Percentiles rank a stretch among this genome's conserved stretches.
These are phyloP conservation scores for Thumatha senex DNA, from an alignment of 2,888 invertebrate genomes.

Conservation along the genomic window DNA sequence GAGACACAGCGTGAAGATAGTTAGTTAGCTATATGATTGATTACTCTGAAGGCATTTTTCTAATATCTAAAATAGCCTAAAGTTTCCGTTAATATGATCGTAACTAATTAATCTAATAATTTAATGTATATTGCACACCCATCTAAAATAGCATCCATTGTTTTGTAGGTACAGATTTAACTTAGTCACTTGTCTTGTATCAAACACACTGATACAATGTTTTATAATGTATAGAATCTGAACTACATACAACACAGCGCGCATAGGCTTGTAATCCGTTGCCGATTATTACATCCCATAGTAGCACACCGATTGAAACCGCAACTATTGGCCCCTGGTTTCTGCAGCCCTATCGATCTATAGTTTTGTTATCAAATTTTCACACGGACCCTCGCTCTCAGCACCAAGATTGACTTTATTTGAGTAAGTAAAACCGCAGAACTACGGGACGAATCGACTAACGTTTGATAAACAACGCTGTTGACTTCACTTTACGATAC, in stretches of 20 bases:
- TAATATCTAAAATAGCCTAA: no score
- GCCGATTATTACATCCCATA: constrained; percentile 78
- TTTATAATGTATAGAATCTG: constrained; percentile 5
- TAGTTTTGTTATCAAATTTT: constrained; percentile 83
- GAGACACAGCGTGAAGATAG: no score
- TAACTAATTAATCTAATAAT: no score
- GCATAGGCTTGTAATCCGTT: constrained; percentile 63
- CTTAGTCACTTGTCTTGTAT: background rate
- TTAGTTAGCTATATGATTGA: no score
- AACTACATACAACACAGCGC: background rate
- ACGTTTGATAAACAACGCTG: constrained; percentile 44
- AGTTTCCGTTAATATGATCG: no score
- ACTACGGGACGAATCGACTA: constrained; percentile 53
- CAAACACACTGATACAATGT: constrained; percentile 5
- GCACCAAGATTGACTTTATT: constrained; percentile 81
- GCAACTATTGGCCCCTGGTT: constrained; percentile 71
- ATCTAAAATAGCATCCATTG: no score
- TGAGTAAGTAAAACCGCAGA: constrained; percentile 79
- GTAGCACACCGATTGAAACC: constrained; percentile 78
- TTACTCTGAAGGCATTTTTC: no score
- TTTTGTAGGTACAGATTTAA: no score
- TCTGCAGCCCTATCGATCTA: constrained; percentile 78
- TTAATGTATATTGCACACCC: no score
- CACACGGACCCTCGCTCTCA: constrained; percentile 70
- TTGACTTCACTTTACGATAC: constrained; percentile 55